Percentiles rank a stretch among this genome's conserved stretches.
phyloP scores from a whole-genome alignment of 2,888 invertebrate species.

The Acleris cristana region DNA sequence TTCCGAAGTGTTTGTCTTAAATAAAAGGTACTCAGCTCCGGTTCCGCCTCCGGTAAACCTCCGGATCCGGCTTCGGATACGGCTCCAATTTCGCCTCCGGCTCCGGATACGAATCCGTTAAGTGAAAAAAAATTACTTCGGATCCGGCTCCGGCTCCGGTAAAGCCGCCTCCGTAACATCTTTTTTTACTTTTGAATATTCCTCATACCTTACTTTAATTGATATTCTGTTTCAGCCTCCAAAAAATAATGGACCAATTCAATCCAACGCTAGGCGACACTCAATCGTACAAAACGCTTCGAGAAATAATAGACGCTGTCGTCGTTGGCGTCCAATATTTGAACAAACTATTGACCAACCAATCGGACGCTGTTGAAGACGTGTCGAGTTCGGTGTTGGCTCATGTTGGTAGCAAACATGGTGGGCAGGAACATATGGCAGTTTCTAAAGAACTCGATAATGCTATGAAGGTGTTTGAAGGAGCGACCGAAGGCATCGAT shows the following conservation, averaged over 20 bases:
- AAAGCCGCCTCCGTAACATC: no score
- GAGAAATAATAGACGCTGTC: conserved; percentile 58
- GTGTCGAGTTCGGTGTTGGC: conserved; percentile 39
- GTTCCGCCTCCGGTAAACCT: no score
- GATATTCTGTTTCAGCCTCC: conserved; percentile 53
- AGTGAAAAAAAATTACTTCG: no score
- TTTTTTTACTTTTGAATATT: no score
- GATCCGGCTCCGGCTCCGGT: no score
- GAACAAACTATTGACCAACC: conserved; percentile 53
- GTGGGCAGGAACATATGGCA: conserved; percentile 38
- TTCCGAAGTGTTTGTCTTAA: no score
- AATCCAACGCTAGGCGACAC: conserved; percentile 72
- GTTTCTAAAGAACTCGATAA: conserved; percentile 54
- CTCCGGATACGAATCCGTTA: no score
- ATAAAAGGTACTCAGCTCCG: no score
- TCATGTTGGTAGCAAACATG: conserved; percentile 43
- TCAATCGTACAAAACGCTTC: conserved; percentile 59
- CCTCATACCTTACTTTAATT: background rate
- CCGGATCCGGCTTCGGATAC: no score
- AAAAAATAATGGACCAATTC: conserved; percentile 65
- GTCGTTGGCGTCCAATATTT: conserved; percentile 61
- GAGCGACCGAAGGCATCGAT: conserved; percentile 51
- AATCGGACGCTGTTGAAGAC: conserved; percentile 39
- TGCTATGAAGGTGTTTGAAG: conserved; percentile 50
- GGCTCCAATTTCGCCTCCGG: no score